Evolutionary conservation across 2,113 vertebrate genomes (phyloP), one percentile per base, ranked within the genome.

Genomic region (Labeo catla): DNA sequence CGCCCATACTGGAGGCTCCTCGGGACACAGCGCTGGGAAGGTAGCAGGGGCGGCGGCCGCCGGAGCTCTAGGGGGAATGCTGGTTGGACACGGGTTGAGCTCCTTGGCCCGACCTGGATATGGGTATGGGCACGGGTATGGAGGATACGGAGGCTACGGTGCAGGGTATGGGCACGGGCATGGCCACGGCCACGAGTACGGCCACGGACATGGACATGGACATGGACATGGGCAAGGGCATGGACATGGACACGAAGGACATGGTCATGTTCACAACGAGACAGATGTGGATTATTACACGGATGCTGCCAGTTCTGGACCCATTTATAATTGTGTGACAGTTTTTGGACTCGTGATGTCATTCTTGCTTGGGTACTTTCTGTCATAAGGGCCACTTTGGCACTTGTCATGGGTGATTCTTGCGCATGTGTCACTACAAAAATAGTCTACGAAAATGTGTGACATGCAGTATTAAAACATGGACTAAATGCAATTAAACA

Each of bases 11-110:
- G 68, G 68, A 15, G 78, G 77, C 28, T 81, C 82, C 8, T 86
- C 86, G 0, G 85, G 89, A 66, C 76, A 70, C 23, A 84, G 49
- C n/a, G 50, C 80, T 4, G 87, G 85, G 6, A 90, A 59, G 65
- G 84, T 88, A 6, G 89, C 72, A 6, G 89, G 89, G 19, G 89
- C 89, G 0, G 89, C 87, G 0, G 89, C 89, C 0, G 89, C 89
- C 0, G 89, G 89, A 13, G 89, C 87, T 9, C 10, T 90, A 19
- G 89, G 89, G 2, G 89, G 89, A 11, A 82, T 88, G 84, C 43
- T 90, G 65, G 36, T 89, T 28, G 88, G 88, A 3, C 88, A 89
- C 13, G 88, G 88, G 16, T 70, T 90, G 15, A 47, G 89, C 45
- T 90, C 87, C 5, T 70, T 90, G 84, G 61, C 72, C 11, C 70